These are phyloP conservation scores for Podargus strigoides DNA, from an alignment of 2,797 vertebrate species.

Conservation along the genomic window DNA sequence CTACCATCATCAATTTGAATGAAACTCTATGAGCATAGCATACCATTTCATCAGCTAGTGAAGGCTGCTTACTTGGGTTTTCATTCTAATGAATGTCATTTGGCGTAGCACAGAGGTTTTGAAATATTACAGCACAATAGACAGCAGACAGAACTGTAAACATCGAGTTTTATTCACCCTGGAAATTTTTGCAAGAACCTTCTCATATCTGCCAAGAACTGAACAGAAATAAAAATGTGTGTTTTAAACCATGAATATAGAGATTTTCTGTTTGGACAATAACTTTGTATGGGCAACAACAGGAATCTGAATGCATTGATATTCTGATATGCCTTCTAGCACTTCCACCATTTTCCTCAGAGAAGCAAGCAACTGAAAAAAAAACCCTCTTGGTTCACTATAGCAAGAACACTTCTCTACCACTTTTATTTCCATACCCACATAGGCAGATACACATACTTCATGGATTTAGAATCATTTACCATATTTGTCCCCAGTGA, in stretches of 20 bases:
- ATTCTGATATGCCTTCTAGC: background rate
- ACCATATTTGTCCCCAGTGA: background rate
- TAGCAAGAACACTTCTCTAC: background rate
- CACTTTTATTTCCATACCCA: background rate
- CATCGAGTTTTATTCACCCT: constrained; percentile 8
- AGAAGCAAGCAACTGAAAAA: background rate
- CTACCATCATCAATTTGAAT: background rate
- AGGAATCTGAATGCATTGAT: background rate
- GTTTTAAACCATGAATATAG: constrained; percentile 1
- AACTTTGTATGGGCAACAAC: background rate
- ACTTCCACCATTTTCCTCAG: background rate
- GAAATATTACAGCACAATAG: background rate
- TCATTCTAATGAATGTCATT: background rate
- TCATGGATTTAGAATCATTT: background rate
- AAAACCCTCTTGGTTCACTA: background rate
- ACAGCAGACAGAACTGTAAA: constrained; percentile 1
- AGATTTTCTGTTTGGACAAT: constrained; percentile 13
- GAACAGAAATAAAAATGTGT: background rate
- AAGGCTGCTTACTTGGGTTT: background rate
- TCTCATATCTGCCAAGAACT: constrained; percentile 24
- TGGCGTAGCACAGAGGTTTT: background rate
- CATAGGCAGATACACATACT: background rate
- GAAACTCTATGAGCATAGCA: background rate
- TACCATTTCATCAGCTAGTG: background rate
- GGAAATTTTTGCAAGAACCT: constrained; percentile 27